A percentile compares a stretch with the other conserved stretches of the same genome.
Conservation (phyloP, 2,113 vertebrate genomes). For the Lycocorax pyrrhopterus region DNA sequence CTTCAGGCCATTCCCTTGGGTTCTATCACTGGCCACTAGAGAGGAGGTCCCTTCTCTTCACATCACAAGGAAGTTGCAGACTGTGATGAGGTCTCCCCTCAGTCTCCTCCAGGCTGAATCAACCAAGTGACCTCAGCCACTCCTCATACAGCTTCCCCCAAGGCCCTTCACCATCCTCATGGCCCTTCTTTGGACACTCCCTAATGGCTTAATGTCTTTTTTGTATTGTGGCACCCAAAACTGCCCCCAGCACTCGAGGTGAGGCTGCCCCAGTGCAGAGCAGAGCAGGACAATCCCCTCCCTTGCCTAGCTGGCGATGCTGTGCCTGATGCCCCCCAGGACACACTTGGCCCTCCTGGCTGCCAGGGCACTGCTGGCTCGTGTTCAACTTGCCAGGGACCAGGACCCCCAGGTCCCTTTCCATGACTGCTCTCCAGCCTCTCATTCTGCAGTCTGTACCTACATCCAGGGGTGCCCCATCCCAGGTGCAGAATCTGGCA, state of each 20-base stretch:
- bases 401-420: neutral
- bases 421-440: neutral
- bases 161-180: neutral
- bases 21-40: neutral
- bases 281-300: neutral
- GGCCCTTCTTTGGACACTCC: neutral
- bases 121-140: neutral
- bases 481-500: neutral
- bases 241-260: neutral
- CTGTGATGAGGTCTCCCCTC: neutral
- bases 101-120: neutral
- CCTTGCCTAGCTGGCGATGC: fast-evolving
- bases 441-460: neutral
- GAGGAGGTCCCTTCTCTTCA: neutral
- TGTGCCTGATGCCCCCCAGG: neutral
- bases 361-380: neutral
- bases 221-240: too few relatives aligned
- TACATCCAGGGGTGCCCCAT: neutral
- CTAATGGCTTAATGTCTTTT: neutral
- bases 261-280: neutral
- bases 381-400: fast-evolving
- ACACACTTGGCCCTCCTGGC: fast-evolving
- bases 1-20: neutral
- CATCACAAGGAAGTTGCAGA: neutral
- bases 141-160: neutral